Base-by-base conservation (phyloP, 2,113 vertebrate genomes). In the Eubucco bourcierii region DNA sequence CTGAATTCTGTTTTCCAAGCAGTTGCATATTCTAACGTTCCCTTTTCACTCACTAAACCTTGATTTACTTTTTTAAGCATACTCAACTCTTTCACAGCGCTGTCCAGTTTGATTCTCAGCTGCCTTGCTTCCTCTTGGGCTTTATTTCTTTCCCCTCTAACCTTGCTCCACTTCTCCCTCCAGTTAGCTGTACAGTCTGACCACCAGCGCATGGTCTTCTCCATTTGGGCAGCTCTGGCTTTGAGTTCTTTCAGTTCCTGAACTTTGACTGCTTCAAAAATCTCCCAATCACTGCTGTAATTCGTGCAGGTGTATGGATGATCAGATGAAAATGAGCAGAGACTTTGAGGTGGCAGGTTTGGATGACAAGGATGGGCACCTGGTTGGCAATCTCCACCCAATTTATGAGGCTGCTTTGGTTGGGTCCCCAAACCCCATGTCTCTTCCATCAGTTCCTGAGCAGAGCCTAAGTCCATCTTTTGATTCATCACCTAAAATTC, bases 131-230 rank as follows among this genome's bases (percentile, higher is more conserved):
- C 98, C 19, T 98, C 97, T 29, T 3, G 85, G 39, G 98, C 97
- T 24, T 95, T 96, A 83, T 98, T 98, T 71, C 97, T 97, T 94
- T 98, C 97, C 3, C 80, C 93, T 80, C 97, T 96, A 9, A 97
- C 97, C 81, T 98, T 97, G 29, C 97, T 97, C 97, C 98, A 98
- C 41, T 98, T 98, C 70, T 98, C 97, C 19, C 97, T 95, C 98
- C 97, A 98, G 37, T 96, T 97, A 73, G 97, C 98, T 0, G 98
- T 98, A 78, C 98, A 98, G 9, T 98, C 97, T 7, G 97, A 98
- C 98, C 97, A 98, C 98, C 98, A 98, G 7, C 93, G 95, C 98
- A 98, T 98, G 31, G 98, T 98, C 89, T 98, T 98, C 72, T 98
- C 98, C 98, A 98, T 98, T 95, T 98, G 98, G 5, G 97, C 97